Evolutionary conservation across 1,140 invertebrate genomes (phyloP), one percentile per base, ranked within the genome.

Genomic region (Psilanteris sp.): DNA sequence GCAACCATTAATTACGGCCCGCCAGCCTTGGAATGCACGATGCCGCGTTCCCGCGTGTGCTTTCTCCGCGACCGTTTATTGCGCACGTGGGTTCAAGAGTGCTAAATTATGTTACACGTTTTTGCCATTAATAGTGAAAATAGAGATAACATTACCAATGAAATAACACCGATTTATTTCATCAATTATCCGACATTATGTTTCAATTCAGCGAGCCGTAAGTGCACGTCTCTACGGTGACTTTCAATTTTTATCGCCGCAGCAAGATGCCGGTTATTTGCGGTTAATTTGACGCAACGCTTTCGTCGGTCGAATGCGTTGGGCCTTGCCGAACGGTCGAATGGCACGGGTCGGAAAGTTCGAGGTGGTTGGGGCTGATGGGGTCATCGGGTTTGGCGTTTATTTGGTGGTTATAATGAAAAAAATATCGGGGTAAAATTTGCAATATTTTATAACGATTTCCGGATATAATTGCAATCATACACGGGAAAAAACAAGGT

Each of bases 91-190:
- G 48, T 59, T 62, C 52, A 29, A 26, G 1, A 22, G 37, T 54
- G 54, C 27, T 10, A 37, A 55, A 37, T 46, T 62, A 55, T 61
- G 37, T 48, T 59, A 59, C 61, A 52, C 44, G 41, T 57, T 75
- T 75, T 75, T 68, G 55, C 46, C 55, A 55, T 46, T 54, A 68
- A 68, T 16, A 75, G 46, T 41, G 62, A 74, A 67, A 75, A 62
- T 55, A 32, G 32, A 54, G 46, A 59, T 52, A 61, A 50, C 44
- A 39, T 54, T 54, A 48, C 22, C 52, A 37, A 67, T 66, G 52
- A 67, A 74, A 74, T 61, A 66, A 44, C 54, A 48, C 22, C 59
- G 54, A 55, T 55, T 67, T 48, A 46, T 67, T 67, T 37, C 36
- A 66, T 66, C 43, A 48, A 61, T 67, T 59, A 52, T 48, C 31